Evolutionary conservation across 37 sponge, comb jelly and placozoan genomes (phyloP).

Genomic region (Agelas oroides): DNA sequence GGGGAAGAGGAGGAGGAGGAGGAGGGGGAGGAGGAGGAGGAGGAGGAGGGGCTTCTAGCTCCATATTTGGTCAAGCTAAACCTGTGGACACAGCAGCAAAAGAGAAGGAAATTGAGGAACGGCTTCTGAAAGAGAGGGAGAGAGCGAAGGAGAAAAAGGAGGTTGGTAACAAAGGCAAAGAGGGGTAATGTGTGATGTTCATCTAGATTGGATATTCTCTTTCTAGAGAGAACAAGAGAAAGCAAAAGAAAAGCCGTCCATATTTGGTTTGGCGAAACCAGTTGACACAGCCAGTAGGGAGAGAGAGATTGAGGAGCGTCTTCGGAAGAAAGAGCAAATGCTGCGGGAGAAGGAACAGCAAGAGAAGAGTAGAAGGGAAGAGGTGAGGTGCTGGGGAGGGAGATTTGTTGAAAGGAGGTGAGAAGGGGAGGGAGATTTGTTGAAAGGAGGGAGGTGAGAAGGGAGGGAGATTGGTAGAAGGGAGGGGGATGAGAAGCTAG

Average conservation of each 20-base stretch:
- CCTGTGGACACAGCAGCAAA: constrained; percentile 92
- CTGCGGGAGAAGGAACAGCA: constrained; percentile 45
- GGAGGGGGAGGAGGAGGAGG: too few species aligned
- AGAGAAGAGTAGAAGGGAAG: constrained; percentile 11
- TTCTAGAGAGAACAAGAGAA: too few species aligned
- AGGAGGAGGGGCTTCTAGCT: background rate
- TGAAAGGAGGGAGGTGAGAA: background rate
- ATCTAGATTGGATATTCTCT: background rate
- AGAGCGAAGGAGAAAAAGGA: constrained; percentile 49
- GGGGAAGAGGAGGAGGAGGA: background rate
- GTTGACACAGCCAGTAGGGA: constrained; percentile 91
- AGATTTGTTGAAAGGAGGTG: background rate
- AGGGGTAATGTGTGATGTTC: background rate
- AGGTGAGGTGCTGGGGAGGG: too few species aligned
- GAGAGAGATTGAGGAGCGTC: constrained; percentile 79
- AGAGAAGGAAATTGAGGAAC: constrained; percentile 85
- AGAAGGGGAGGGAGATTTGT: background rate
- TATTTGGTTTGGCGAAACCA: constrained; percentile 94
- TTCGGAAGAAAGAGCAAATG: constrained; percentile 28
- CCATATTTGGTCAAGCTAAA: constrained; percentile 93
- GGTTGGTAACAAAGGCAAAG: constrained; percentile 47
- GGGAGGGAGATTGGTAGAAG: background rate
- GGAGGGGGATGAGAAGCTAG: background rate
- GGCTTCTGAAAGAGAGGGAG: constrained; percentile 49
- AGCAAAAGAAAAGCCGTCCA: constrained; percentile 20